Conservation (phyloP, 2,113 vertebrate species). For the Paraplagusia blochii region DNA sequence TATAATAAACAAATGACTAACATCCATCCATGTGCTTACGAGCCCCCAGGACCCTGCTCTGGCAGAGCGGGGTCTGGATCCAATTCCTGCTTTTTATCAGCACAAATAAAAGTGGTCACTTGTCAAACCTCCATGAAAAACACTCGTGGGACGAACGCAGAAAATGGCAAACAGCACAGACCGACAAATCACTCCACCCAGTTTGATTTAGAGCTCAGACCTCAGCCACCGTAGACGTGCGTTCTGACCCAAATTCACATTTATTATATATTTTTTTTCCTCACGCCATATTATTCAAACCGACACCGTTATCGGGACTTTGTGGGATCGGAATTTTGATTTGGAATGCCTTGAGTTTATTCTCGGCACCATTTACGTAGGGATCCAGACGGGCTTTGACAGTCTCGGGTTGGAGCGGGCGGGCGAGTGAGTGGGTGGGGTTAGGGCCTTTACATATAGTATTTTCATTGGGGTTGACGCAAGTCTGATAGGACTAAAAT, state of each 20-base stretch:
- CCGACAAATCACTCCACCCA: constrained; percentile 33
- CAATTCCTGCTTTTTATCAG: constrained; percentile 73
- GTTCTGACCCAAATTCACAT: constrained; percentile 8
- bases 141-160: constrained; percentile 44
- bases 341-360: constrained; percentile 8
- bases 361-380: neutral
- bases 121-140: constrained; percentile 57
- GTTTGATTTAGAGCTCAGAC: constrained; percentile 43
- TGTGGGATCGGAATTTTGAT: constrained; percentile 4
- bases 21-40: constrained; percentile 57
- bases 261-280: too few species aligned
- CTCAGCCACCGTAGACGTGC: constrained; percentile 13
- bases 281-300: constrained; percentile 27
- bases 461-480: neutral
- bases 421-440: too few species aligned
- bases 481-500: neutral
- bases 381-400: neutral
- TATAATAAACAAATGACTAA: constrained; percentile 70
- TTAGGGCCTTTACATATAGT: too few species aligned
- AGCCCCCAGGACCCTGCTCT: constrained; percentile 46
- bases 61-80: constrained; percentile 67
- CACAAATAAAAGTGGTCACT: constrained; percentile 51
- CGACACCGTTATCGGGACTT: constrained; percentile 14
- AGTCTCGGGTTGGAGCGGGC: too few species aligned
- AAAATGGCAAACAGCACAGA: constrained; percentile 29